Percentiles rank a stretch among this genome's conserved stretches.
Conservation (phyloP, 2,888 invertebrate species). For the Nemurella pictetii region DNA sequence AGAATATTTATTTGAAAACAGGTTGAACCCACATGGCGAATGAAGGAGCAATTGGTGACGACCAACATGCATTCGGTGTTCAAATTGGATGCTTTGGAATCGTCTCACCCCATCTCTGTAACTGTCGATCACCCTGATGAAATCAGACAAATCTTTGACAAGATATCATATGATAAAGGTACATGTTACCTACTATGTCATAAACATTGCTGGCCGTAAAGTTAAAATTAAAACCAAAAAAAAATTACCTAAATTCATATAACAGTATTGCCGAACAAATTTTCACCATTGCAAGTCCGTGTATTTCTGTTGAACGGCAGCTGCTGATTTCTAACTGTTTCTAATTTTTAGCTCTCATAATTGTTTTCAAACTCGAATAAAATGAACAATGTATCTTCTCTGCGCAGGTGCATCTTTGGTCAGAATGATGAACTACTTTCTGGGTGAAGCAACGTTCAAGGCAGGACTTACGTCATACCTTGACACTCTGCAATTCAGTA, state of each 20-base stretch:
- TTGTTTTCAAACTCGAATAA: too few species aligned
- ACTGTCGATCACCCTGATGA: conserved; percentile 54
- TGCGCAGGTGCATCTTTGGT: conserved; percentile 66
- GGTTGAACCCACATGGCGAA: conserved; percentile 63
- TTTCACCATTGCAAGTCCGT: too few species aligned
- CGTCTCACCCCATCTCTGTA: conserved; percentile 55
- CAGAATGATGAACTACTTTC: conserved; percentile 70
- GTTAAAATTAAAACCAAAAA: too few species aligned
- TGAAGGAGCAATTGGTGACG: conserved; percentile 59
- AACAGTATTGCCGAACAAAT: too few species aligned
- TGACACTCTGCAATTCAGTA: conserved; percentile 50
- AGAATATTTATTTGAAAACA: conserved; percentile 45
- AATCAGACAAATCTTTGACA: conserved; percentile 56
- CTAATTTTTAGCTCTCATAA: too few species aligned
- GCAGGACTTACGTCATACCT: conserved; percentile 59
- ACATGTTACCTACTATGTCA: too few species aligned
- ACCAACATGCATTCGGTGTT: conserved; percentile 51
- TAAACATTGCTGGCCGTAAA: too few species aligned
- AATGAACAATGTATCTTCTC: neutral
- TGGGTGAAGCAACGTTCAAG: conserved; percentile 64
- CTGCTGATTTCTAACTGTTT: too few species aligned
- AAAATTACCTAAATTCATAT: too few species aligned
- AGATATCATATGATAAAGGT: conserved; percentile 59
- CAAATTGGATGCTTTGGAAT: conserved; percentile 51
- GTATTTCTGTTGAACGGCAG: too few species aligned